Base-by-base conservation (phyloP, 2,888 invertebrate species). In the Epinotia bilunana region DNA sequence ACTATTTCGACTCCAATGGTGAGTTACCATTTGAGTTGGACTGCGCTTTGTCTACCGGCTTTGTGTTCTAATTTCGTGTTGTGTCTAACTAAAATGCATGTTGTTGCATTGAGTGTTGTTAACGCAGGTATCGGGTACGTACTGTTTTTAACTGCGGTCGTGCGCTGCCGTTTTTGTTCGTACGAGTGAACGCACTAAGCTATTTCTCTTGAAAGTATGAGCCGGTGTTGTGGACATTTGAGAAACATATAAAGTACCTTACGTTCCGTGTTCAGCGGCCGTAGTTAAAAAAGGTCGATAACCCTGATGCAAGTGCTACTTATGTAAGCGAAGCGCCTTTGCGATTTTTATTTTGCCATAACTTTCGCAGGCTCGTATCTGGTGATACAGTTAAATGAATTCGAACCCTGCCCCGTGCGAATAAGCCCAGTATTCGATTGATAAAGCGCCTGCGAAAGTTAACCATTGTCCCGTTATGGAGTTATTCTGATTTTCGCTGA, bases 1-100 rank as follows among this genome's bases (percentile, higher is more conserved):
- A 96, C 88, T 95, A 95, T 90, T 92, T 95, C 85, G 94, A 94
- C 86, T 94, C 95, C 90, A 95, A 95, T 88, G 95, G 95, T 95
- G 94, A 95, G 93, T 95, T 87, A 78, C 82, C 81, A 80, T 83
- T 78, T 77, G 79, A 77, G 78, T 80, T 77, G 78, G 78, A 81
- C 81, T 64, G 74, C 78, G 67, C 65, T 46, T 49, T 65, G 73
- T 49, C 72, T 64, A 13, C 18, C 61, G 43, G 74, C 73, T 78
- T 74, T 77, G 69, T 77, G 72, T 78, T 55, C 58, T 74, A 58
- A 70, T 60, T 67, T 33, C 58, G 58, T 68, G 7, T 70, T 28
- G 53, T 61, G 73, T 73, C 20, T 60, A 60, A 65, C 69, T n/a
- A 18, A 2, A 18, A 7, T 53, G 81, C 82, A 80, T 79, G 80